These are phyloP conservation scores for Connochaetes taurinus DNA, from an alignment of 2,113 vertebrate species.

Conservation along the genomic window DNA sequence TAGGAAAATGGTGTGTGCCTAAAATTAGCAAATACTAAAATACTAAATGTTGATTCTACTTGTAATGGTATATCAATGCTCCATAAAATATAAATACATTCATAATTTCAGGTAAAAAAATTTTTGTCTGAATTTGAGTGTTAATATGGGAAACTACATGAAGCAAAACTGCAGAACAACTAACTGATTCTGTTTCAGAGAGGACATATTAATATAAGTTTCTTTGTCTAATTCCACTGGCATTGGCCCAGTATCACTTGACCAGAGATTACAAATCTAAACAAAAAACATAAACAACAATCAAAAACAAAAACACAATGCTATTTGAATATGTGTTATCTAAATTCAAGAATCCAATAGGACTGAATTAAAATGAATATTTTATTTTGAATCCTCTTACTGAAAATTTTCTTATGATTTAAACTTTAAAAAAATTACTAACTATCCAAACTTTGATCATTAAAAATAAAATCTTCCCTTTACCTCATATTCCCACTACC, in stretches of 20 bases:
- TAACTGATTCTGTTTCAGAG: neutral
- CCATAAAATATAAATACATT: neutral
- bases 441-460: neutral
- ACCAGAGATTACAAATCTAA: neutral
- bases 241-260: neutral
- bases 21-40: neutral
- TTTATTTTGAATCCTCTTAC: neutral
- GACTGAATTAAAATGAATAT: neutral
- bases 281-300: neutral
- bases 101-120: neutral
- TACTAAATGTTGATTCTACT: neutral
- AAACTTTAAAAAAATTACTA: neutral
- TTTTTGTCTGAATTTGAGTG: neutral
- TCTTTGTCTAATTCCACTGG: neutral
- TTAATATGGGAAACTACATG: neutral
- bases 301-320: neutral
- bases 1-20: neutral
- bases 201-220: neutral
- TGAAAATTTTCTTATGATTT: neutral
- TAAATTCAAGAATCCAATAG: neutral
- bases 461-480: neutral
- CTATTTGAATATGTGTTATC: neutral
- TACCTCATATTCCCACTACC: neutral
- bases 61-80: neutral
- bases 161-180: neutral